Conservation (phyloP, 2,888 invertebrate species). For the Lasioglossum lativentre region DNA sequence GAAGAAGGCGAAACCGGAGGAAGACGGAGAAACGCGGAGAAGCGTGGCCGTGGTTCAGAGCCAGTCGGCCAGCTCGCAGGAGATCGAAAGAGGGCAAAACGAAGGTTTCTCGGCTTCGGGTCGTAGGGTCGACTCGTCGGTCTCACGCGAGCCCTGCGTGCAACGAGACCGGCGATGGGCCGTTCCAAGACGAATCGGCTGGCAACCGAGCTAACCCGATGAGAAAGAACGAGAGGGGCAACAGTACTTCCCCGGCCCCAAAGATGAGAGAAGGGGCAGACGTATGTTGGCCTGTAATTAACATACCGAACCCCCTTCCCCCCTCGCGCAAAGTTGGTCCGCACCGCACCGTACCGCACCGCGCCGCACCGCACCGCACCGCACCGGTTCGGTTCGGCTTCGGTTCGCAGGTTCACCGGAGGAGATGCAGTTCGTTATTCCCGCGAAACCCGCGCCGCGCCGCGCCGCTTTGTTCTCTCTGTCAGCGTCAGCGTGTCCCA, state of each 20-base stretch:
- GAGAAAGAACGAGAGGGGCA: slow-evolving; percentile 57
- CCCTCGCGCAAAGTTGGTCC: slow-evolving; percentile 76
- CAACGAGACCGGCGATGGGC: slow-evolving; percentile 72
- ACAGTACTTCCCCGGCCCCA: slow-evolving; percentile 32
- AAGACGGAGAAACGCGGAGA: slow-evolving; percentile 49
- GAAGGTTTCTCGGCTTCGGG: slow-evolving; percentile 77
- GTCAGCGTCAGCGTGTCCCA: background rate
- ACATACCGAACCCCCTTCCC: slow-evolving; percentile 83
- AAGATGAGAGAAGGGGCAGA: slow-evolving; percentile 58
- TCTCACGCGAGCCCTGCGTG: slow-evolving; percentile 78
- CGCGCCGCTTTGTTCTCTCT: slow-evolving; percentile 12
- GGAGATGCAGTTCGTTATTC: slow-evolving; percentile 47
- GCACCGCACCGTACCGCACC: background rate
- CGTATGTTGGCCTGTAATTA: slow-evolving; percentile 83
- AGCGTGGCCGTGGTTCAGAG: slow-evolving; percentile 42
- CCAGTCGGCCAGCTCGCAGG: slow-evolving; percentile 33
- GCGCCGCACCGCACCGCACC: background rate
- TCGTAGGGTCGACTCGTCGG: slow-evolving; percentile 80
- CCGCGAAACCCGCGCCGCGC: slow-evolving; percentile 1
- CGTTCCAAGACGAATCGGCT: slow-evolving; percentile 71
- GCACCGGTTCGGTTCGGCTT: background rate
- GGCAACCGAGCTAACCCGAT: slow-evolving; percentile 69
- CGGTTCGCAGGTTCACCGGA: slow-evolving; percentile 55
- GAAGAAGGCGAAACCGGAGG: slow-evolving; percentile 2
- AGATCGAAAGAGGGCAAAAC: slow-evolving; percentile 72